phyloP scores from a whole-genome alignment of 2,888 invertebrate species.

The Brachypterus glaber region DNA sequence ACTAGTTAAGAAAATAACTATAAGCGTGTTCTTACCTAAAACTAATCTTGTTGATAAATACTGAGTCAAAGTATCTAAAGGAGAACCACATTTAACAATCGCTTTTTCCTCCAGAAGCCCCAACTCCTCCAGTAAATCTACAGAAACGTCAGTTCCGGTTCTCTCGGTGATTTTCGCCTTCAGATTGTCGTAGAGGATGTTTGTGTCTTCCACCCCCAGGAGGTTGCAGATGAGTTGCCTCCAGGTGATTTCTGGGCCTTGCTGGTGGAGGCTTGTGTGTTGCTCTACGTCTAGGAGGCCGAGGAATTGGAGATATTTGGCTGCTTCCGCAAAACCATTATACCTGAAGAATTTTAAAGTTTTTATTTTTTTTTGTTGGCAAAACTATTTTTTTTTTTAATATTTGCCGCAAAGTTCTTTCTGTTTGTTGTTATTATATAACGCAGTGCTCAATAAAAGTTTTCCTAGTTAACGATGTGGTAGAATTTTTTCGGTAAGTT shows the following conservation, averaged over 20 bases:
- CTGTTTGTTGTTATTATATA: no score
- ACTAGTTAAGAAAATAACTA: conserved; percentile 1
- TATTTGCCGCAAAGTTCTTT: no score
- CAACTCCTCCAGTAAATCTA: conserved; percentile 72
- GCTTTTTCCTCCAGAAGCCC: conserved; percentile 78
- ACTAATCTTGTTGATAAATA: conserved; percentile 74
- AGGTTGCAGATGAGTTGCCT: conserved; percentile 74
- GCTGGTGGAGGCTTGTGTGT: conserved; percentile 85
- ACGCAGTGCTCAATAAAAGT: no score
- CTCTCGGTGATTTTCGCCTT: conserved; percentile 73
- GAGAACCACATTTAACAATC: conserved; percentile 74
- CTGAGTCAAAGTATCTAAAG: conserved; percentile 87
- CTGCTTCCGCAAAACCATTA: conserved; percentile 77
- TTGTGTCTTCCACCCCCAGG: conserved; percentile 70
- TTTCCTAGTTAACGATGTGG: no score
- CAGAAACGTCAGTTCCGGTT: conserved; percentile 59
- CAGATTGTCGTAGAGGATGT: conserved; percentile 89
- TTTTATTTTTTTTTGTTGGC: no score
- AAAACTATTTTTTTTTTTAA: no score
- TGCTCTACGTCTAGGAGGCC: conserved; percentile 80
- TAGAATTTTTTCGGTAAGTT: no score
- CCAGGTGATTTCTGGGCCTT: conserved; percentile 96
- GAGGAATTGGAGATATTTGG: conserved; percentile 76
- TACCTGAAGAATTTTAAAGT: conserved; percentile 55
- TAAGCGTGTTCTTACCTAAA: conserved; percentile 49